Conservation (phyloP, 2,113 vertebrate genomes). For the Salminus brasiliensis region DNA sequence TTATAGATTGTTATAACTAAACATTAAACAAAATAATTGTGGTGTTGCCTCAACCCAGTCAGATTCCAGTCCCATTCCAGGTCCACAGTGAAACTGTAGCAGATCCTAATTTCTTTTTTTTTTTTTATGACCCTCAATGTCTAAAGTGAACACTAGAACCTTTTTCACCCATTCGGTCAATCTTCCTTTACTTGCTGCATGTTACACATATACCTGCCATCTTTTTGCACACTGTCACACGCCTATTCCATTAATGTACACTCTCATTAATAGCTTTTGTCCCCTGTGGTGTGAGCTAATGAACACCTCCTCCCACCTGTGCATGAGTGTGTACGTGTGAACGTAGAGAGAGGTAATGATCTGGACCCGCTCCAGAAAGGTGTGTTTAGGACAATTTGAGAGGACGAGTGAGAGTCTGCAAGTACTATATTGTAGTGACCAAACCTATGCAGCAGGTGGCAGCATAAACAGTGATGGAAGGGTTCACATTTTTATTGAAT, state of each 20-base stretch:
- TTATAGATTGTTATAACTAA: too few species aligned
- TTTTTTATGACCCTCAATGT: background rate
- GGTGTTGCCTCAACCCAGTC: too few species aligned
- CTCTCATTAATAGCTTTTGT: background rate
- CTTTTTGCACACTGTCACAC: background rate
- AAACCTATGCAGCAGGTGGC: constrained; percentile 32
- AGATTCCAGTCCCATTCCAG: background rate
- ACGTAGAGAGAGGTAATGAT: background rate
- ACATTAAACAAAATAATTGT: too few species aligned
- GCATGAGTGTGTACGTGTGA: constrained; percentile 15
- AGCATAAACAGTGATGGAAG: constrained; percentile 9
- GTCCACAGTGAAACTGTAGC: background rate
- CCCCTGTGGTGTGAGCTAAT: constrained; percentile 25
- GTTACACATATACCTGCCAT: background rate
- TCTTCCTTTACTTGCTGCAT: too few species aligned
- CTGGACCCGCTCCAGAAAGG: background rate
- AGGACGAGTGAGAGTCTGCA: background rate
- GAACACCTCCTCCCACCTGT: constrained; percentile 10
- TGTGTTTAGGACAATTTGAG: background rate
- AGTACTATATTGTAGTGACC: background rate
- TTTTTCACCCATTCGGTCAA: background rate
- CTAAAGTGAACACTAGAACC: background rate
- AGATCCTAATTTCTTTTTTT: background rate
- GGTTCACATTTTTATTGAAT: background rate
- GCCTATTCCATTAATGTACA: background rate